Evolutionary conservation across 2,113 vertebrate species (phyloP), one percentile per base, ranked within the genome.

Genomic region (Scartelaos histophorus): DNA sequence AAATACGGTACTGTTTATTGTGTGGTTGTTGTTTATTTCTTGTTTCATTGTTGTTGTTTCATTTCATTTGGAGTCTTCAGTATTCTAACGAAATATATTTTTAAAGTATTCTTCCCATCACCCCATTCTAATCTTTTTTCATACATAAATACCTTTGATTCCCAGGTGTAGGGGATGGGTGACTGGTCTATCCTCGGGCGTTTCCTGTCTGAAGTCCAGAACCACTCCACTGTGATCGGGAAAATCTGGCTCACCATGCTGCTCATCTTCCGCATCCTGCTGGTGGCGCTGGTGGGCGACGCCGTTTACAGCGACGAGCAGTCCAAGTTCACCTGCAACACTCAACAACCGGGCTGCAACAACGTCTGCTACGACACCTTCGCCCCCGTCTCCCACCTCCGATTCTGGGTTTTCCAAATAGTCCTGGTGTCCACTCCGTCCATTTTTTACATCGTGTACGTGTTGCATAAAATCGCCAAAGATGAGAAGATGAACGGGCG

Each of bases 401-500:
- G 83, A 13, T 93, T 93, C 85, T 92, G 88, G 90, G 89, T 92
- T 69, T 94, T 94, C 76, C 91, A 93, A 65, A 92, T 92, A 21
- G 87, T 91, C 10, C 68, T 90, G 57, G 90, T 93, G 38, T 92
- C 90, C 57, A 92, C 85, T 0, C 89, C 91, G 6, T 93, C 92
- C 58, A 85, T 89, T 71, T 92, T 93, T 82, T 93, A 85, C 66
- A 88, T 92, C 1, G 85, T 90, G 2, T 92, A 86, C 45, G 89
- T 92, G 21, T 78, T 93, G 34, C 86, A 93, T 62, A 92, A 92
- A 81, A 90, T 93, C 21, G 80, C 89, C 38, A 90, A 85, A 56
- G 92, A 94, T 21, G 87, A 93, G 71, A 89, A 82, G 65, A 64
- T 79, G 45, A 74, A 82, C 15, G 67, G 76, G 9, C 82, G 90